Percentiles rank a stretch among this genome's conserved stretches.
These are phyloP conservation scores for Ceryle rudis DNA, from an alignment of 2,797 vertebrate species.

Conservation along the genomic window DNA sequence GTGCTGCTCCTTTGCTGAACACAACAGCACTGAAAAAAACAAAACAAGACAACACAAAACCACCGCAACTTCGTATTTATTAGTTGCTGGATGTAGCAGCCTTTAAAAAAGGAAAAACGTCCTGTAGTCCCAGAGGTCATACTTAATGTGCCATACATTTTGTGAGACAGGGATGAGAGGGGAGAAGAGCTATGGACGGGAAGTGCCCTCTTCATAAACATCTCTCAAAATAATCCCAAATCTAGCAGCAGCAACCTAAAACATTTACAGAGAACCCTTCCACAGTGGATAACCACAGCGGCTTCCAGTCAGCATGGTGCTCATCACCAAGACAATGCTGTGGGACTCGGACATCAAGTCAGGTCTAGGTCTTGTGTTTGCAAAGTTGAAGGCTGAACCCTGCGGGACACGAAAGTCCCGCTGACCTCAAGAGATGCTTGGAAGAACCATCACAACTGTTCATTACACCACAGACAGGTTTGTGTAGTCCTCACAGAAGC, in stretches of 20 bases:
- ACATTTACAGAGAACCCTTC: neutral
- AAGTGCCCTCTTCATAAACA: accelerated
- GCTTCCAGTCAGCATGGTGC: neutral
- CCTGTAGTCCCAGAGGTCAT: accelerated
- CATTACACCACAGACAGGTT: accelerated
- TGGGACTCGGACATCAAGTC: no score
- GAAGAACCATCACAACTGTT: neutral
- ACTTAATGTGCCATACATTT: neutral
- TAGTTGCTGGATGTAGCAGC: neutral
- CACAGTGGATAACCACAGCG: neutral
- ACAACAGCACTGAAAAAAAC: neutral
- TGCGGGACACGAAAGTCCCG: accelerated
- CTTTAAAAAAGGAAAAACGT: neutral
- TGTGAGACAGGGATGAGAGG: neutral
- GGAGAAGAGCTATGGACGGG: neutral
- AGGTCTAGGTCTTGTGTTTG: accelerated
- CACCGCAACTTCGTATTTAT: neutral
- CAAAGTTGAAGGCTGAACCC: neutral
- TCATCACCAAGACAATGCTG: neutral
- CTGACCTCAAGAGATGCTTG: neutral
- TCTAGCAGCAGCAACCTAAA: neutral
- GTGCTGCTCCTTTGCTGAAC: neutral
- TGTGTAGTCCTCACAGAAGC: neutral
- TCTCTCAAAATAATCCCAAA: neutral
- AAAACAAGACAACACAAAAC: accelerated